Base-by-base conservation (phyloP, 2,113 vertebrate species). In the Perccottus glenii region DNA sequence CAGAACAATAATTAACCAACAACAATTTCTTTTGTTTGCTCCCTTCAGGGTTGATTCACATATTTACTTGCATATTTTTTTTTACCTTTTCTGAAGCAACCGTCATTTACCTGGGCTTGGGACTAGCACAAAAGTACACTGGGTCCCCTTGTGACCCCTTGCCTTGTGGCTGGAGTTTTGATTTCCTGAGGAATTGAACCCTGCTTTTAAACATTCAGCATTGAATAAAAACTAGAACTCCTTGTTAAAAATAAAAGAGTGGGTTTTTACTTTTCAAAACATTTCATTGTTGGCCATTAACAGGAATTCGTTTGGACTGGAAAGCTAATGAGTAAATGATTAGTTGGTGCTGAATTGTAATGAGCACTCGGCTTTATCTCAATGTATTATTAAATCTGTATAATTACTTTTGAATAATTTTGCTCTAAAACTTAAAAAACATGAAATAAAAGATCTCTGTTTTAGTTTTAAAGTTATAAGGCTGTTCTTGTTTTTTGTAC, bases 351-450 rank as follows among this genome's bases (percentile, higher is more conserved):
- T 16, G 6, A 68, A 63, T 36, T 53, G 15, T 68, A 77, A 82
- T 73, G 45, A 81, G 61, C 60, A 72, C 51, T 19, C 58, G n/a
- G 50, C 57, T 67, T 58, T 32, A 47, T 61, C 55, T 52, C 52
- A 61, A 57, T 35, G 47, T 7, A 52, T 60, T 67, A 32, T 61
- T 58, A 44, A 62, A 43, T 52, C 58, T 53, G 36, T 66, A 43
- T 19, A 77, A 85, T 85, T 76, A 68, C 45, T 73, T 78, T 52
- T 16, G n/a, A 40, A 42, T 66, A 62, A 75, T 68, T 85, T 67
- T 73, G 33, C 63, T 64, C 70, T n/a, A 9, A 55, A 71, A 42
- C 44, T 42, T 43, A 49, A 0, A 55, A 67, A 68, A 82, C 36
- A 55, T 42, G 32, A 77, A 76, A 69, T 46, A 16, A 52, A 51